Evolutionary conservation across 2,888 invertebrate genomes (phyloP).

Genomic region (Carabus problematicus): DNA sequence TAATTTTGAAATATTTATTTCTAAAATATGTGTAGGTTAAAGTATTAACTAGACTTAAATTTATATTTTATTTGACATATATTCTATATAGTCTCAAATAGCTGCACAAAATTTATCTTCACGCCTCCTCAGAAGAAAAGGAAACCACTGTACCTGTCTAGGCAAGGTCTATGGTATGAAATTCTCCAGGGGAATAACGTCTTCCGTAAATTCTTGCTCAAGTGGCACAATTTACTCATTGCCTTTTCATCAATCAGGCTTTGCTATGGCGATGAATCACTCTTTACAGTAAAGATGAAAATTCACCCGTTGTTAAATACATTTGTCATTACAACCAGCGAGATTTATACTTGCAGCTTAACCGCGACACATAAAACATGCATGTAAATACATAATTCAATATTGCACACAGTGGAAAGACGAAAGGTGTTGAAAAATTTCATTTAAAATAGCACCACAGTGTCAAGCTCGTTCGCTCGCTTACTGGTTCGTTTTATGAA

Average conservation of each 20-base stretch:
- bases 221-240: conserved; percentile 5
- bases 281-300: conserved; percentile 5
- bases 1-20: no score
- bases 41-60: no score
- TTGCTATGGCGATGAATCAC: conserved; percentile 27
- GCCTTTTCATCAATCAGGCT: conserved; percentile 31
- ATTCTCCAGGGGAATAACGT: neutral
- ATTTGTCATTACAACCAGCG: conserved; percentile 29
- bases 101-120: no score
- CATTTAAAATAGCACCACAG: conserved; percentile 3
- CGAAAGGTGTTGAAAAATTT: conserved; percentile 14
- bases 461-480: neutral
- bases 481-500: conserved; percentile 5
- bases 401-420: conserved; percentile 12
- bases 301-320: conserved; percentile 26
- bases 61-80: no score
- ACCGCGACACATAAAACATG: conserved; percentile 17
- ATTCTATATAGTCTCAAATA: no score
- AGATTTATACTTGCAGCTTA: neutral
- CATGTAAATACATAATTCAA: conserved; percentile 36
- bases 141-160: no score
- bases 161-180: no score
- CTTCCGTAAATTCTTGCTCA: neutral
- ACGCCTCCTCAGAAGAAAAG: no score
- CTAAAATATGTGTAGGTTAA: no score